These are phyloP conservation scores for Phataginus tetradactyla DNA, from an alignment of 2,797 vertebrate genomes.

Conservation along the genomic window DNA sequence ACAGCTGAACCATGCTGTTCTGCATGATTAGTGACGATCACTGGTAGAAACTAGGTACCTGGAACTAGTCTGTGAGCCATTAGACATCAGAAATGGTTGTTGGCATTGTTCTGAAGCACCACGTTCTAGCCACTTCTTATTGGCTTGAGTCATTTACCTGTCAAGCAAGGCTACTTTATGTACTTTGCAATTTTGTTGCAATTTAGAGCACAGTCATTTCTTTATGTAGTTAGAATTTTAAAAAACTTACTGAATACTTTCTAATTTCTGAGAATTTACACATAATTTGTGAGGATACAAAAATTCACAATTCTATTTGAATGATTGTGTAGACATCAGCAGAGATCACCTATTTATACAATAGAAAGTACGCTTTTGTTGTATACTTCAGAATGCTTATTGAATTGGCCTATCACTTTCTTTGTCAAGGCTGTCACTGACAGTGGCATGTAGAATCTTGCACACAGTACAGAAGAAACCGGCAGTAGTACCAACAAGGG, in stretches of 20 bases:
- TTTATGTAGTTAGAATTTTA: neutral
- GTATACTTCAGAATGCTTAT: neutral
- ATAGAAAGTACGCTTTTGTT: neutral
- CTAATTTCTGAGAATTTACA: neutral
- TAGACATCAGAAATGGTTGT: neutral
- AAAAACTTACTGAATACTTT: neutral
- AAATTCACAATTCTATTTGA: neutral
- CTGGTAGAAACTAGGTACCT: neutral
- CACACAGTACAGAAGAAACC: neutral
- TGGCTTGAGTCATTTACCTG: neutral
- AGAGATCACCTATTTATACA: neutral
- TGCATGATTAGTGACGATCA: neutral
- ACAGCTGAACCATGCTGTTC: neutral
- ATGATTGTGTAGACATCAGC: neutral
- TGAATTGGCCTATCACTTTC: neutral
- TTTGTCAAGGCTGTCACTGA: neutral
- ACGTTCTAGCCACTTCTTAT: neutral
- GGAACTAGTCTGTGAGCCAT: neutral
- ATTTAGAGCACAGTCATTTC: neutral
- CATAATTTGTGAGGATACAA: neutral
- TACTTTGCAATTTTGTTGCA: neutral
- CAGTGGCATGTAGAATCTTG: neutral
- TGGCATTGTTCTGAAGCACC: neutral
- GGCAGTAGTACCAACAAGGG: neutral
- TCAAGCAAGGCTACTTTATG: neutral